phyloP scores from a whole-genome alignment of 2,113 vertebrate species.

The Osmerus eperlanus region DNA sequence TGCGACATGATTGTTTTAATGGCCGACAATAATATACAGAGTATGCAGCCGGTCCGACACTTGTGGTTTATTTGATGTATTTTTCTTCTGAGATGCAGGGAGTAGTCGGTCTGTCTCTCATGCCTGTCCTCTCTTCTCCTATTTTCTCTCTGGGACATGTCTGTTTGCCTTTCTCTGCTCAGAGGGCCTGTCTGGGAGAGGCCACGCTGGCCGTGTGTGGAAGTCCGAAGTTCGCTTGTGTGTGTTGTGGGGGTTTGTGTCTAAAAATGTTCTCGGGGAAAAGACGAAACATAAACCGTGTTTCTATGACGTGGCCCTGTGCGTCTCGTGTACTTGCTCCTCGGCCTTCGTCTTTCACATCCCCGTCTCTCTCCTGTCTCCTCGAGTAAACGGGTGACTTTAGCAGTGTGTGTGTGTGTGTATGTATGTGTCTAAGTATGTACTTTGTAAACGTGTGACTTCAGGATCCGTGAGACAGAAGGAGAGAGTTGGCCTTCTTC shows the following conservation, averaged over 20 bases:
- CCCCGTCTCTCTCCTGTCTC: not conserved
- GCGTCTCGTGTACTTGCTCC: not conserved
- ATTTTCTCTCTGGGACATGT: slow-evolving; percentile 18
- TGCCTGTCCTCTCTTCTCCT: slow-evolving; percentile 30
- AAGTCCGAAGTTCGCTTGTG: too few relatives aligned
- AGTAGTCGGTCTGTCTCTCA: slow-evolving; percentile 34
- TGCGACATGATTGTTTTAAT: slow-evolving; percentile 57
- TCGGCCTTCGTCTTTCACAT: not conserved
- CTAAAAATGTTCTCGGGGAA: too few relatives aligned
- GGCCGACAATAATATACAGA: slow-evolving; percentile 51
- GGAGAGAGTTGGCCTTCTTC: too few relatives aligned
- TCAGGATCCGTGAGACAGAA: too few relatives aligned
- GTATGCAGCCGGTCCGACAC: not conserved
- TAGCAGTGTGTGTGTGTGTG: not conserved
- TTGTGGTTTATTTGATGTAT: slow-evolving; percentile 27
- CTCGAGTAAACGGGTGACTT: not conserved
- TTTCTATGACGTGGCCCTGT: not conserved
- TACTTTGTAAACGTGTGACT: too few relatives aligned
- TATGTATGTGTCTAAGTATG: not conserved
- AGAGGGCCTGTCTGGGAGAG: too few relatives aligned
- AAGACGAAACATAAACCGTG: not conserved
- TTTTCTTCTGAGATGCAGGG: slow-evolving; percentile 21
- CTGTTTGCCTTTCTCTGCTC: slow-evolving; percentile 4
- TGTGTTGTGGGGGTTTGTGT: too few relatives aligned
- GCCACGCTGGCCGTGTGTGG: too few relatives aligned